Evolutionary conservation across 2,888 invertebrate genomes (phyloP), one percentile per base, ranked within the genome.

Genomic region (Hypena proboscidalis): DNA sequence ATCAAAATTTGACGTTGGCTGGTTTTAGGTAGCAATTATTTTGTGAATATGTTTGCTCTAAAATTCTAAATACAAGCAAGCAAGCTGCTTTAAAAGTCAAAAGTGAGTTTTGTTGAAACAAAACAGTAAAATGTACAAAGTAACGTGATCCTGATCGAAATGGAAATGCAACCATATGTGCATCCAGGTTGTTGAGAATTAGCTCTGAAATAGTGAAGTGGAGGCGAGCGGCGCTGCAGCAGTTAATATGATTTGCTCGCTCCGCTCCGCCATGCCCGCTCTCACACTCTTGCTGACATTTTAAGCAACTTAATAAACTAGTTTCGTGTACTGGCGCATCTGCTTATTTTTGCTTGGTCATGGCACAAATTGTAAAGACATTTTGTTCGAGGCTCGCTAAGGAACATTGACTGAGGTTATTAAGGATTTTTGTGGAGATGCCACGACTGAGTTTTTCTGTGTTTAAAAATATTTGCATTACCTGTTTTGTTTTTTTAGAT

Each of bases 181-280:
- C 30, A 19, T 57, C 41, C 45, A 57, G 56, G 48, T 59, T 41
- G 58, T 49, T 53, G 47, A 54, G 70, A 72, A 78, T 74, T 80
- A 72, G 65, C 62, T 59, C 48, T 64, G 67, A 56, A 65, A 70
- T 63, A 61, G 68, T 67, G 65, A 59, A 65, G 59, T 65, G 66
- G 64, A 67, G 52, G 66, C 62, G 52, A 46, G 62, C 42, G 49
- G 45, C 70, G 76, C 70, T 77, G 31, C 27, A 29, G 50, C 34
- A 43, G 57, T 74, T 85, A 85, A 85, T 85, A 82, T 84, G 83
- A 85, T 84, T 85, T 85, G 74, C 74, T 64, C 69, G 32, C 36
- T 30, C 36, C 45, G 41, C 39, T 49, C 41, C 20, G 14, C 19
- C 11, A 11, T 30, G 29, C 34, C 57, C 20, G 34, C 57, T 57